Evolutionary conservation across 2,888 invertebrate genomes (phyloP).

Genomic region (Lumbricus terrestris): DNA sequence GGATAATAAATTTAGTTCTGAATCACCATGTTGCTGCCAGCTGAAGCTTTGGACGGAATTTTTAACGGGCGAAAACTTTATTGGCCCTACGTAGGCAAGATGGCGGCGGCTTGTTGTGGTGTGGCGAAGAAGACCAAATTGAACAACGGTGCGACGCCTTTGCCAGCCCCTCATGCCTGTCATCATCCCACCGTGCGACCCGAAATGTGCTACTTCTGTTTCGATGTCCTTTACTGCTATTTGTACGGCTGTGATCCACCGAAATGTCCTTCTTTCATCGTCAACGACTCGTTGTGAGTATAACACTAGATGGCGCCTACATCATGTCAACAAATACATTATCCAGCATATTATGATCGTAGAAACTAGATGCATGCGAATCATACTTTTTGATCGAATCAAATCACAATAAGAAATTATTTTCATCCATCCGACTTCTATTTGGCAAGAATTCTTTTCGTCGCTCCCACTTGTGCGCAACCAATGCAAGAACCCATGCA

Average conservation of each 20-base stretch:
- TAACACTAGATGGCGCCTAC: neutral
- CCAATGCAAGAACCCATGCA: too few relatives aligned
- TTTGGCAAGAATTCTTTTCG: too few relatives aligned
- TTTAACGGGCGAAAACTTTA: neutral
- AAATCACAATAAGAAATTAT: too few relatives aligned
- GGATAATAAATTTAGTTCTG: too few relatives aligned
- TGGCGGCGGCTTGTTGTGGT: slow-evolving; percentile 88
- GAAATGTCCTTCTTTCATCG: slow-evolving; percentile 74
- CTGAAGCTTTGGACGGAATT: neutral
- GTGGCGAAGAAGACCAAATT: slow-evolving; percentile 83
- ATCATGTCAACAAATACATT: neutral
- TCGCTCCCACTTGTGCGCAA: too few relatives aligned
- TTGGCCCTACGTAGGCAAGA: slow-evolving; percentile 53
- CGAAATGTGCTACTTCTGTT: slow-evolving; percentile 99
- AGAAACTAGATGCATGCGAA: too few relatives aligned
- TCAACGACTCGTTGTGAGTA: slow-evolving; percentile 69
- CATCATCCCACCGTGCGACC: slow-evolving; percentile 51
- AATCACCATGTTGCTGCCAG: neutral
- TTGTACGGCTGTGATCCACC: slow-evolving; percentile 89
- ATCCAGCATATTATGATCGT: neutral
- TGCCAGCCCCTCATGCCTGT: slow-evolving; percentile 52
- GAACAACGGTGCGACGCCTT: slow-evolving; percentile 33
- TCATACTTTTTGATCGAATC: too few relatives aligned
- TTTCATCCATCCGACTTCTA: too few relatives aligned
- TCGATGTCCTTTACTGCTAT: slow-evolving; percentile 93